Evolutionary conservation across 2,113 vertebrate species (phyloP).

Genomic region (Psittacula cyanocephala): DNA sequence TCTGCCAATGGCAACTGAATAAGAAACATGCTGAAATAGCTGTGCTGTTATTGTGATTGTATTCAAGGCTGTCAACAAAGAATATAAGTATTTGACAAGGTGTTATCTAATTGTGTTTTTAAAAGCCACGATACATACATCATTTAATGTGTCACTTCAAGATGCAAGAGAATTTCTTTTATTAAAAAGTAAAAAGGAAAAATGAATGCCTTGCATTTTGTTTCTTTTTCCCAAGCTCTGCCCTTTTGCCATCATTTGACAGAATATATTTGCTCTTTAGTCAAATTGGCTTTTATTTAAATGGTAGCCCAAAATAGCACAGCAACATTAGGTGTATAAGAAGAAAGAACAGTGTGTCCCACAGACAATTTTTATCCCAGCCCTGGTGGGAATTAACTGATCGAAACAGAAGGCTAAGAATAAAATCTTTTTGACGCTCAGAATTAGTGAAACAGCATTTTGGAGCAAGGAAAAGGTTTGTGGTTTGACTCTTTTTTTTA

Average conservation of each 20-base stretch:
- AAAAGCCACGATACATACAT: slow-evolving; percentile 85
- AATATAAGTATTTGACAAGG: slow-evolving; percentile 86
- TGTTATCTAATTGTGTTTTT: slow-evolving; percentile 93
- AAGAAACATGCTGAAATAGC: slow-evolving; percentile 79
- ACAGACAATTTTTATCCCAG: slow-evolving; percentile 56
- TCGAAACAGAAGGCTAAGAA: slow-evolving; percentile 60
- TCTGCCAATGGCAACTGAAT: slow-evolving; percentile 79
- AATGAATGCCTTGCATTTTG: slow-evolving; percentile 80
- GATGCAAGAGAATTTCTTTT: slow-evolving; percentile 78
- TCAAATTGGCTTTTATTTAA: slow-evolving; percentile 83
- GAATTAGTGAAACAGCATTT: slow-evolving; percentile 43
- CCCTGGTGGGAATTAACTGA: slow-evolving; percentile 60
- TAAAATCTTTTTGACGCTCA: slow-evolving; percentile 10
- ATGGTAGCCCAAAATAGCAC: slow-evolving; percentile 79
- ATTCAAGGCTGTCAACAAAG: slow-evolving; percentile 84
- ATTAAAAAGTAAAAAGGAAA: slow-evolving; percentile 81
- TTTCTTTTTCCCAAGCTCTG: slow-evolving; percentile 70
- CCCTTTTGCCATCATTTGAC: slow-evolving; percentile 74
- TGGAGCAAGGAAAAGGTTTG: slow-evolving; percentile 22
- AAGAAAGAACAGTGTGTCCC: slow-evolving; percentile 72
- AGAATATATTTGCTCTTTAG: slow-evolving; percentile 81
- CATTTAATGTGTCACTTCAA: slow-evolving; percentile 85
- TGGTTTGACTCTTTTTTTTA: neutral
- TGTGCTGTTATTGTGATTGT: slow-evolving; percentile 75
- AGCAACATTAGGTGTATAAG: slow-evolving; percentile 69